phyloP scores from a whole-genome alignment of 37 sponge, comb jelly and placozoan genomes.

The Theonella swinhoei region DNA sequence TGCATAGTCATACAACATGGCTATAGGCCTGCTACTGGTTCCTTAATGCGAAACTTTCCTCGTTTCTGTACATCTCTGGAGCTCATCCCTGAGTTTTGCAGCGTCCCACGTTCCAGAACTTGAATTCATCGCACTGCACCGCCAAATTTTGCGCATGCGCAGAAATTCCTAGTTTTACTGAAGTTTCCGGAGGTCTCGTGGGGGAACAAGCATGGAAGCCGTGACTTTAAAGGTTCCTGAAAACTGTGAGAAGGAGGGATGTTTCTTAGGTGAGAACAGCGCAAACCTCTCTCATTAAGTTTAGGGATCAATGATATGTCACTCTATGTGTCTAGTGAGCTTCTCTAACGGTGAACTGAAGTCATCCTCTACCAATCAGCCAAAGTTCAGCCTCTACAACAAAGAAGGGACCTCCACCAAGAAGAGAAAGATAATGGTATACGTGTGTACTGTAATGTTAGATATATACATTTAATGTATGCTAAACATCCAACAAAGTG shows the following conservation, averaged over 20 bases:
- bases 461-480: background rate
- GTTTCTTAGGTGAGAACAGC: conserved; percentile 18
- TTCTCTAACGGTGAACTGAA: conserved; percentile 54
- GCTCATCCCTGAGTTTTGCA: background rate
- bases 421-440: conserved; percentile 41
- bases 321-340: conserved; percentile 24
- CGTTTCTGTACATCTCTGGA: background rate
- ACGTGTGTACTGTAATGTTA: background rate
- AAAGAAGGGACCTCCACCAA: conserved; percentile 31
- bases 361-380: conserved; percentile 1
- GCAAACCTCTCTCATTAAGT: background rate
- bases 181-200: background rate
- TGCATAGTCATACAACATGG: too few species aligned
- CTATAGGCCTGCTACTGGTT: background rate
- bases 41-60: too few species aligned
- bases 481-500: too few species aligned
- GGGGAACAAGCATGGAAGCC: background rate
- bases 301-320: background rate
- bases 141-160: background rate
- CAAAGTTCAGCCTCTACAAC: conserved; percentile 42
- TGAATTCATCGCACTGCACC: too few species aligned
- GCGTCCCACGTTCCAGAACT: background rate
- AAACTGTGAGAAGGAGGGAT: conserved; percentile 24
- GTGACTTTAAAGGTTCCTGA: conserved; percentile 39
- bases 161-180: background rate